Percentiles rank a stretch among this genome's conserved stretches.
These are phyloP conservation scores for Aptenodytes patagonicus DNA, from an alignment of 2,113 vertebrate genomes.

Conservation along the genomic window DNA sequence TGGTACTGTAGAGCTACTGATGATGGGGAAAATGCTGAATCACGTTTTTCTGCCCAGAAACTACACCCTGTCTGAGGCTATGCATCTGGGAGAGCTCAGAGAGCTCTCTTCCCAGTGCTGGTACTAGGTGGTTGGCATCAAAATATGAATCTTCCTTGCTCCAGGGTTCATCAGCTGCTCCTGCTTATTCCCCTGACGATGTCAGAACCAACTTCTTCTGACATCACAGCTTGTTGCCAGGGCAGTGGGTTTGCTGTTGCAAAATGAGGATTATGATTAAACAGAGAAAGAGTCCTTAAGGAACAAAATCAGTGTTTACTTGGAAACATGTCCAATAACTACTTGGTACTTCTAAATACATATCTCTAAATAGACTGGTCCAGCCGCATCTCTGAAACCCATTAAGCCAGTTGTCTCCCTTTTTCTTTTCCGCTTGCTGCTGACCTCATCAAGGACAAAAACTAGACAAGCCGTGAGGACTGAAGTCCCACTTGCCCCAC, in stretches of 20 bases:
- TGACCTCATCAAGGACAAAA: not conserved
- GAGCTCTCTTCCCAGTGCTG: not conserved
- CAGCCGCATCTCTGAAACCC: not conserved
- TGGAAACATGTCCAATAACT: not conserved
- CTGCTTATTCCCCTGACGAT: not conserved
- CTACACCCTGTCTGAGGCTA: not conserved
- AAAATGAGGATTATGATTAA: not conserved
- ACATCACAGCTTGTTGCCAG: slow-evolving; percentile 23
- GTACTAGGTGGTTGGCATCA: not conserved
- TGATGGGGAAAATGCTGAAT: not conserved
- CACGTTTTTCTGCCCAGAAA: not conserved
- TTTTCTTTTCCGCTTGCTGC: not conserved
- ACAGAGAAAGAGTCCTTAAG: not conserved
- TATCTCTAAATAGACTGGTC: rapidly evolving
- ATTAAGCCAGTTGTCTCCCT: not conserved
- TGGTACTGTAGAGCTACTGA: not conserved
- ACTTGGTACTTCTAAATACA: rapidly evolving
- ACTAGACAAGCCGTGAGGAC: rapidly evolving
- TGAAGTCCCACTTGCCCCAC: not conserved
- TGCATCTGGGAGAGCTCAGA: not conserved
- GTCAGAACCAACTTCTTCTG: not conserved
- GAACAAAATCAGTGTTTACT: not conserved
- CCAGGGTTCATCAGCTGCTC: not conserved
- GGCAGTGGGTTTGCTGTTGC: not conserved
- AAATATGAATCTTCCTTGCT: not conserved